Conservation (phyloP, 2,113 vertebrate species). For the Heterotis niloticus region DNA sequence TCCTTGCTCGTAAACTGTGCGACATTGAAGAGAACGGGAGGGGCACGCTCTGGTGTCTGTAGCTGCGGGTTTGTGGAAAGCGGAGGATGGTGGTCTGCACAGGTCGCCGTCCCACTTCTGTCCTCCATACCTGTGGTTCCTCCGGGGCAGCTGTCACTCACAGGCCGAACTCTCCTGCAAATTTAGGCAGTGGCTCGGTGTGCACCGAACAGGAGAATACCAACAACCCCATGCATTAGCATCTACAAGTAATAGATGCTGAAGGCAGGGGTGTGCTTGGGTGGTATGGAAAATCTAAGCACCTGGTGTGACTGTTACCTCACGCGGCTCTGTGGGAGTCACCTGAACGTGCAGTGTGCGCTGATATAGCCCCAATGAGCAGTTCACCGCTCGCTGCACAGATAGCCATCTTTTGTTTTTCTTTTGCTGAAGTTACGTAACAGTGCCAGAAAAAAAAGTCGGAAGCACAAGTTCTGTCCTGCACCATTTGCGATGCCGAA, state of each 20-base stretch:
- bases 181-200: neutral
- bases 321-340: neutral
- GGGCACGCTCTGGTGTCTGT: constrained; percentile 29
- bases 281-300: neutral
- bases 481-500: neutral
- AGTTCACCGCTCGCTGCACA: constrained; percentile 15
- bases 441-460: constrained; percentile 2
- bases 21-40: constrained; percentile 34
- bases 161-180: too few species aligned
- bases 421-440: constrained; percentile 15
- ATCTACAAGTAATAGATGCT: too few species aligned
- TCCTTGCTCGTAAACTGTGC: constrained; percentile 38
- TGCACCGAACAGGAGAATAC: too few species aligned
- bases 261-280: too few species aligned
- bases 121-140: too few species aligned
- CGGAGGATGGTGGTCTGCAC: too few species aligned
- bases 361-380: constrained; percentile 17
- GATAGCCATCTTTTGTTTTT: constrained; percentile 15
- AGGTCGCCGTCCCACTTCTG: too few species aligned
- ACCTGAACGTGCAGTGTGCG: neutral
- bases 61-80: neutral
- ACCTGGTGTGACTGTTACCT: neutral
- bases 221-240: too few species aligned
- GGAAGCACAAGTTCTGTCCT: constrained; percentile 14
- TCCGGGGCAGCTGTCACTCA: too few species aligned